phyloP scores from a whole-genome alignment of 2,888 invertebrate genomes.

The Thymelicus lineola region DNA sequence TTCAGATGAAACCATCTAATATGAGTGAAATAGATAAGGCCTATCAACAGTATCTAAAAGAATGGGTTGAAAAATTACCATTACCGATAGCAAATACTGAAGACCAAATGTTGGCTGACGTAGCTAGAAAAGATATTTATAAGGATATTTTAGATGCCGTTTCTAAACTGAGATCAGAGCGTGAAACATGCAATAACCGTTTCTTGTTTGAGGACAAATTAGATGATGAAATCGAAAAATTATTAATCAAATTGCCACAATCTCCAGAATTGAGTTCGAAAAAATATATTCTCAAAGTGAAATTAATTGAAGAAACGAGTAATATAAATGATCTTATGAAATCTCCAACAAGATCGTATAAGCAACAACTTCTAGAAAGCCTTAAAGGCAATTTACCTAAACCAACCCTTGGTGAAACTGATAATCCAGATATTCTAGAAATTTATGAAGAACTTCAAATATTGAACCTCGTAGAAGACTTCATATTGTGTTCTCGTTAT shows the following conservation, averaged over 20 bases:
- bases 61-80: conserved; percentile 62
- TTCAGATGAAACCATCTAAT: conserved; percentile 6
- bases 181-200: conserved; percentile 52
- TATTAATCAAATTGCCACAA: conserved; percentile 60
- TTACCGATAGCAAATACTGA: conserved; percentile 47
- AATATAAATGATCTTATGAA: conserved; percentile 53
- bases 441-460: conserved; percentile 57
- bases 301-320: conserved; percentile 59
- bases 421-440: conserved; percentile 44
- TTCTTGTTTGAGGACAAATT: conserved; percentile 64
- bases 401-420: conserved; percentile 38
- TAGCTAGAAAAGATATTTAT: conserved; percentile 56
- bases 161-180: conserved; percentile 60
- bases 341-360: conserved; percentile 52
- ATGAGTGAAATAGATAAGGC: conserved; percentile 52
- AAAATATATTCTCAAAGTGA: conserved; percentile 56
- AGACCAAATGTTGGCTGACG: conserved; percentile 51
- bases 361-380: conserved; percentile 58
- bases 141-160: conserved; percentile 64
- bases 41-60: conserved; percentile 55
- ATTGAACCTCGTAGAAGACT: conserved; percentile 59
- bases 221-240: conserved; percentile 65
- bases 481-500: conserved; percentile 56
- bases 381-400: conserved; percentile 51
- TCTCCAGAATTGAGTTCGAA: conserved; percentile 52